Conservation (phyloP, 1,140 invertebrate species). For the Drosophila pruinosa region DNA sequence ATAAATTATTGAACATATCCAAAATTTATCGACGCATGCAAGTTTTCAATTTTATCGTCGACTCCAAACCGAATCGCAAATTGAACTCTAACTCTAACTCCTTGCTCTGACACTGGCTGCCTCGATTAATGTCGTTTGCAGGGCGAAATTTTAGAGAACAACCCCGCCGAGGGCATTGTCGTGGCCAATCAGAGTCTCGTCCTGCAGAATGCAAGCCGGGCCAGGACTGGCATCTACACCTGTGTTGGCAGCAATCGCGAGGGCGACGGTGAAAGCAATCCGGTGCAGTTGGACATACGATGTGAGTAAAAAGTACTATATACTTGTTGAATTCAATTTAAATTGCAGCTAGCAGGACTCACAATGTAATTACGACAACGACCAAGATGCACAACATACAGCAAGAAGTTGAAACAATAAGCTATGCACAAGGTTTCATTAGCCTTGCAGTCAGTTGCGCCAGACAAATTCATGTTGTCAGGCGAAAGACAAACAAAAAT, state of each 20-base stretch:
- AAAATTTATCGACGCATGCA: constrained; percentile 10
- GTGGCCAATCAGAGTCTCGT: constrained; percentile 94
- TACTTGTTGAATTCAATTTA: not conserved
- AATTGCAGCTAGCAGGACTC: not conserved
- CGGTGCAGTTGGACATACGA: constrained; percentile 91
- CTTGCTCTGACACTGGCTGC: not conserved
- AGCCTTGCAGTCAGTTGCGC: constrained; percentile 9
- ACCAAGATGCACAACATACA: not conserved
- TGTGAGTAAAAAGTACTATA: constrained; percentile 87
- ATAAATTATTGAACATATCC: constrained; percentile 58
- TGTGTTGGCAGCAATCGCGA: constrained; percentile 93
- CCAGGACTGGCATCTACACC: constrained; percentile 90
- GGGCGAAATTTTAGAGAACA: constrained; percentile 89
- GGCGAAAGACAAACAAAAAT: constrained; percentile 2
- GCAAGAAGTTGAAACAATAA: not conserved
- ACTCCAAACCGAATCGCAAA: not conserved
- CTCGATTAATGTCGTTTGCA: constrained; percentile 66
- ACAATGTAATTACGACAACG: constrained; percentile 1
- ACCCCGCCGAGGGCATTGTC: constrained; percentile 90
- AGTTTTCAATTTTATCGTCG: constrained; percentile 17
- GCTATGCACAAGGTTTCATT: not conserved
- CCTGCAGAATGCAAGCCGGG: constrained; percentile 90
- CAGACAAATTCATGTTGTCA: constrained; percentile 6
- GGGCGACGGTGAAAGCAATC: constrained; percentile 93
- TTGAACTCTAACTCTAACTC: not conserved